phyloP scores from a whole-genome alignment of 53 echinoderm and acorn worm genomes.

The Actinopyga echinites region DNA sequence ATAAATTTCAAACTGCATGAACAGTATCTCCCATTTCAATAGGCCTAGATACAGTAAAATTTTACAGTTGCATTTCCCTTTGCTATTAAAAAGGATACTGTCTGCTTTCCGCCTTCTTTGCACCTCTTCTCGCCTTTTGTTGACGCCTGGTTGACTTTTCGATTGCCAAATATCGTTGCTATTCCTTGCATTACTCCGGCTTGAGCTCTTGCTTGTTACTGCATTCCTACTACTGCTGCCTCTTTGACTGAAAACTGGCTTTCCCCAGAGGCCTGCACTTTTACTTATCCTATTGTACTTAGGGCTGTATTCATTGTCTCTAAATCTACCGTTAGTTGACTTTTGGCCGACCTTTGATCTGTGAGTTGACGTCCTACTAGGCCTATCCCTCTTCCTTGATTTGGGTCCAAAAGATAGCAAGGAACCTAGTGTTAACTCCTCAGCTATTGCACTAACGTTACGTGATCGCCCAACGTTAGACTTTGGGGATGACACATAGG shows the following conservation, averaged over 20 bases:
- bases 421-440: slow-evolving; percentile 27
- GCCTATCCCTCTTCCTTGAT: too few species aligned
- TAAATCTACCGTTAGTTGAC: background rate
- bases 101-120: slow-evolving; percentile 30
- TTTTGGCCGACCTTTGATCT: background rate
- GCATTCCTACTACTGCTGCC: background rate
- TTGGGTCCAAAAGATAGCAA: background rate
- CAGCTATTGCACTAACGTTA: background rate
- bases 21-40: too few species aligned
- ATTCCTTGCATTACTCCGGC: background rate
- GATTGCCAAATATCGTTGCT: slow-evolving; percentile 24
- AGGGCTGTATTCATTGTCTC: background rate
- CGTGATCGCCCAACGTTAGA: background rate
- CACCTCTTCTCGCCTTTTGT: background rate
- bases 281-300: background rate
- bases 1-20: too few species aligned
- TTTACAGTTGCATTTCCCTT: background rate
- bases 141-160: background rate
- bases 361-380: too few species aligned
- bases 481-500: background rate
- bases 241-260: background rate
- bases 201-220: background rate
- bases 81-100: slow-evolving; percentile 1
- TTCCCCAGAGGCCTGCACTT: background rate
- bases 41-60: too few species aligned